Conservation (phyloP, 2,888 invertebrate species). For the Lydus trimaculatus region DNA sequence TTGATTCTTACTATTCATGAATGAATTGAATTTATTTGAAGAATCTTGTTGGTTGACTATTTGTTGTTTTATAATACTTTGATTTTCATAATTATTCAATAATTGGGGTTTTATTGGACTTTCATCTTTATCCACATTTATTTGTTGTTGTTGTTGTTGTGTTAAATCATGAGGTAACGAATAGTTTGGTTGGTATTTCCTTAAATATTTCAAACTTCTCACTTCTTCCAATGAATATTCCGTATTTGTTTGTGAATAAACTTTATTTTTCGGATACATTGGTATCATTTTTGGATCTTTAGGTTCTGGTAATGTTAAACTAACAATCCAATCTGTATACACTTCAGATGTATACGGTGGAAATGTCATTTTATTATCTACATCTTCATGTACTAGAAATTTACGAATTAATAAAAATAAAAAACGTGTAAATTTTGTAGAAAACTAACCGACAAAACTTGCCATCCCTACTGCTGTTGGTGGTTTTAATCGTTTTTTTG, state of each 20-base stretch:
- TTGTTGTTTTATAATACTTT: background rate
- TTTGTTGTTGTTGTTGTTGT: background rate
- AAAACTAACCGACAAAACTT: constrained; percentile 59
- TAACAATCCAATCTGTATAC: constrained; percentile 63
- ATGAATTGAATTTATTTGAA: background rate
- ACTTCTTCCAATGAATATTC: constrained; percentile 84
- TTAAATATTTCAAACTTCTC: constrained; percentile 58
- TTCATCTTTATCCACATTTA: constrained; percentile 20
- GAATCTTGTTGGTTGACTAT: background rate
- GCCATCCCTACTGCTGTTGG: constrained; percentile 48
- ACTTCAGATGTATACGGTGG: constrained; percentile 61
- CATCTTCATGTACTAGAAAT: constrained; percentile 71
- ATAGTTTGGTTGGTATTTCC: constrained; percentile 19
- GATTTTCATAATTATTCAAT: background rate
- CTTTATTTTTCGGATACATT: constrained; percentile 75
- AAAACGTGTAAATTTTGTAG: constrained; percentile 2
- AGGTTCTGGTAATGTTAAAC: constrained; percentile 69
- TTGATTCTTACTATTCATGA: background rate
- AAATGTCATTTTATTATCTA: constrained; percentile 56
- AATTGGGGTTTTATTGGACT: background rate
- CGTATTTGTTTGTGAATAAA: constrained; percentile 66
- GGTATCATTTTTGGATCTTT: constrained; percentile 68
- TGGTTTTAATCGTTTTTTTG: constrained; percentile 54
- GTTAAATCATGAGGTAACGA: background rate
- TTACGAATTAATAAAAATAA: constrained; percentile 4